Percentiles rank a stretch among this genome's conserved stretches.
phyloP scores from a whole-genome alignment of 1,140 invertebrate genomes.

The Neodiprion pinetum region DNA sequence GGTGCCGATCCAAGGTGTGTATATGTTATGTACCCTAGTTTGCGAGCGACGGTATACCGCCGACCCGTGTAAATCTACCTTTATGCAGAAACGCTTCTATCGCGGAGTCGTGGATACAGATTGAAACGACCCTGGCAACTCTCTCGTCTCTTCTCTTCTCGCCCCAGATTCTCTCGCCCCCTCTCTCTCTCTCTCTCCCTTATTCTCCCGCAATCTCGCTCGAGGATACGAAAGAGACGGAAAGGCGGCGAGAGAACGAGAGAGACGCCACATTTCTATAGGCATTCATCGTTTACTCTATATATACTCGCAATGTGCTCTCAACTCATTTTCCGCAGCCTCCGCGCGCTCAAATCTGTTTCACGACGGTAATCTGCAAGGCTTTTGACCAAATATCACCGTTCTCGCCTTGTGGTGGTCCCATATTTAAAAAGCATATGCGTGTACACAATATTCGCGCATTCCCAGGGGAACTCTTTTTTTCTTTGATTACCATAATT shows the following conservation, averaged over 20 bases:
- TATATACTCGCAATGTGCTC: slow-evolving; percentile 23
- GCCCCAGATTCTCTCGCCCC: neutral
- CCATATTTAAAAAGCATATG: neutral
- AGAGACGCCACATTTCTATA: slow-evolving; percentile 42
- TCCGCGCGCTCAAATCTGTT: slow-evolving; percentile 32
- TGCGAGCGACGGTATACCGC: neutral
- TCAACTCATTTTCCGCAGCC: slow-evolving; percentile 36
- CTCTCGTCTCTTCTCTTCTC: slow-evolving; percentile 5
- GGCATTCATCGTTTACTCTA: slow-evolving; percentile 48
- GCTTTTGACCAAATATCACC: slow-evolving; percentile 38
- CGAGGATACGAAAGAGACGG: slow-evolving; percentile 18
- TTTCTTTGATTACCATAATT: neutral
- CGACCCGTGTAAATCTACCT: slow-evolving; percentile 6
- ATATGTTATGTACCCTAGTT: no score
- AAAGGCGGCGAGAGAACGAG: slow-evolving; percentile 25
- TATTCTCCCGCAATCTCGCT: slow-evolving; percentile 14
- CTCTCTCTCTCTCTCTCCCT: neutral
- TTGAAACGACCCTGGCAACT: slow-evolving; percentile 20
- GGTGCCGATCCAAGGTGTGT: no score
- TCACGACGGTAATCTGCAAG: slow-evolving; percentile 38
- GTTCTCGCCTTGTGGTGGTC: slow-evolving; percentile 7
- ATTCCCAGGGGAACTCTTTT: neutral
- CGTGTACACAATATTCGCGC: neutral
- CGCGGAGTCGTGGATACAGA: neutral
- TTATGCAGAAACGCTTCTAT: neutral